These are phyloP conservation scores for Amiota communis DNA, from an alignment of 2,888 invertebrate genomes.

Conservation along the genomic window DNA sequence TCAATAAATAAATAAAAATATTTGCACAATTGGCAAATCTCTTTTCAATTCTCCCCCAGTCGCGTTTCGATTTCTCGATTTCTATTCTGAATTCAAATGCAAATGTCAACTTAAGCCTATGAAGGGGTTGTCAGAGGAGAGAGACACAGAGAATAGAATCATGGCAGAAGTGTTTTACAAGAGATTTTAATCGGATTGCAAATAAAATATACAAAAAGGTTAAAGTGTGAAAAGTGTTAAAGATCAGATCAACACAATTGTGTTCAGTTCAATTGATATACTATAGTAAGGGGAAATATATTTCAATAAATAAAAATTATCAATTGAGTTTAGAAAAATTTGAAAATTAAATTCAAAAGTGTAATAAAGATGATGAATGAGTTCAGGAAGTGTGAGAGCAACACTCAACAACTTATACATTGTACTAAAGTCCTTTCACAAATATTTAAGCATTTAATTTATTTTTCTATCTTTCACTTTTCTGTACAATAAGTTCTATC, in stretches of 20 bases:
- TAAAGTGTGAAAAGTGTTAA: neutral
- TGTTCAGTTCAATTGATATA: neutral
- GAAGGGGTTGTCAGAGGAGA: neutral
- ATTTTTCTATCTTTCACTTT: too few species aligned
- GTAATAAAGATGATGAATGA: too few species aligned
- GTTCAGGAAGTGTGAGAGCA: too few species aligned
- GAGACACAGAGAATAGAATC: neutral
- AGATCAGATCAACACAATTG: neutral
- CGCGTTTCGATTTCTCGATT: too few species aligned
- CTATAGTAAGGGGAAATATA: neutral
- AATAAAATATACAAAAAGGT: neutral
- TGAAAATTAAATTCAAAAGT: too few species aligned
- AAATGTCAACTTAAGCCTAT: constrained; percentile 3
- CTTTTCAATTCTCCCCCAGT: neutral
- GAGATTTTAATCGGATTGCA: constrained; percentile 8
- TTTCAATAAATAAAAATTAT: neutral
- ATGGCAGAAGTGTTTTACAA: neutral
- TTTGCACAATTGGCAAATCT: constrained; percentile 26
- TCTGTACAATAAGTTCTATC: too few species aligned
- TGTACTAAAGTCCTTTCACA: too few species aligned
- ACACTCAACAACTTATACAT: too few species aligned
- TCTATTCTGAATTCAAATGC: neutral
- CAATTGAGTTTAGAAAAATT: neutral
- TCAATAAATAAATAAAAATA: constrained; percentile 26
- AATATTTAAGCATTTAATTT: too few species aligned